phyloP scores from a whole-genome alignment of 1,140 invertebrate genomes.

The Euborellia annulipes region DNA sequence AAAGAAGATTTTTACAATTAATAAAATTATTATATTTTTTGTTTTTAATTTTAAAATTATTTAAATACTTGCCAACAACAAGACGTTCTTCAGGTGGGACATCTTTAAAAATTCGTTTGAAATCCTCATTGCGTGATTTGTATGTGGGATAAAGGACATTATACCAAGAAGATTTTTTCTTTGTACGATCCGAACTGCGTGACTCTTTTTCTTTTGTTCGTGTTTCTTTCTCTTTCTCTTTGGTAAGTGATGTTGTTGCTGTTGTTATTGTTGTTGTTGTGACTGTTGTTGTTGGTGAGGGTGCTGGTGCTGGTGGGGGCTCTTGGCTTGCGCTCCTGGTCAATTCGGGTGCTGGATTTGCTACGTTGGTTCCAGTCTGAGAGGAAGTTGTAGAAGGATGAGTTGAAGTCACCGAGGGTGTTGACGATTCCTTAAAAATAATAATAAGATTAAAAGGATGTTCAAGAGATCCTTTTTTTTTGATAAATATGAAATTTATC shows the following conservation, averaged over 20 bases:
- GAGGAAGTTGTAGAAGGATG: background rate
- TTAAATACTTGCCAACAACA: constrained; percentile 67
- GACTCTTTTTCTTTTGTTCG: constrained; percentile 24
- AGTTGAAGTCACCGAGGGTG: no score
- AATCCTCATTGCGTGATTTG: constrained; percentile 82
- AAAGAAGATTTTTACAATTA: constrained; percentile 12
- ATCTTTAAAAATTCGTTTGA: constrained; percentile 83
- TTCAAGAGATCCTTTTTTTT: no score
- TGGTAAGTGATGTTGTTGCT: constrained; percentile 20
- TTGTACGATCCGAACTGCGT: constrained; percentile 32
- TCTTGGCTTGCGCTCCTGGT: constrained; percentile 22
- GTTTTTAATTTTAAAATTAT: background rate
- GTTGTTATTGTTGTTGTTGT: constrained; percentile 16
- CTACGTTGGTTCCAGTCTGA: background rate
- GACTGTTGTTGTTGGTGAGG: constrained; percentile 16
- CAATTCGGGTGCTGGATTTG: constrained; percentile 19
- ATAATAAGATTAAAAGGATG: no score
- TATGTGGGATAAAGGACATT: constrained; percentile 83
- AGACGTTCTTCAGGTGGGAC: constrained; percentile 78
- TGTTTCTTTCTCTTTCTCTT: constrained; percentile 17
- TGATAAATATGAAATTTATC: no score
- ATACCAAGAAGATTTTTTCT: constrained; percentile 66
- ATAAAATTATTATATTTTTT: no score
- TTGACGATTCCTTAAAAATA: no score
- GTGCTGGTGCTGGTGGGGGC: constrained; percentile 21